Evolutionary conservation across 2,113 vertebrate genomes (phyloP), one percentile per base, ranked within the genome.

Genomic region (Fregata magnificens): DNA sequence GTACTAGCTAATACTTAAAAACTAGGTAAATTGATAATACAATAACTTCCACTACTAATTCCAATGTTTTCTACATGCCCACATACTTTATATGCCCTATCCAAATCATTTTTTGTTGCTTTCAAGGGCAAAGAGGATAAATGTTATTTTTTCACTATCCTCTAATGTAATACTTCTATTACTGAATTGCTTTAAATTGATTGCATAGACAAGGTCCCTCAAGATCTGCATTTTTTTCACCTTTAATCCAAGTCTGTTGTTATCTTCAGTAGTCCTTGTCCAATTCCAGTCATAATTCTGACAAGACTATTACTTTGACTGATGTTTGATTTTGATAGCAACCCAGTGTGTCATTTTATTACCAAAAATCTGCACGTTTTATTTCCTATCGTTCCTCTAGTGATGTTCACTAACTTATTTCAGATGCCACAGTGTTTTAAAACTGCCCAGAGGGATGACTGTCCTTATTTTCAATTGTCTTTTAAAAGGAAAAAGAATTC

Each of bases 401-500:
- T 93, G 85, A 96, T 93, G 83, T 91, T 97, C 69, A 79, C 89
- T 85, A 93, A 86, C 18, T 59, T 95, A 89, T 89, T 97, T 96
- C 79, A 71, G 36, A 94, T 90, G 85, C 69, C 74, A 82, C 38
- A 81, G 85, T 88, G 71, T 90, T 97, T 97, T 88, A 96, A 96
- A 97, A 98, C 77, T 93, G 67, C 97, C 93, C 88, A 86, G 45
- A 82, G 92, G 91, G 82, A 98, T 91, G 25, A 14, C 19, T 82
- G 63, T 90, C 90, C 81, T 96, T 93, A 82, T 82, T 96, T 95
- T 93, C 92, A 96, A 70, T 72, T 42, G 53, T 62, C 83, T 95
- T 93, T 93, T 94, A 81, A 97, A 84, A 92, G 38, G 34, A 76
- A 95, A 96, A 95, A 65, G 32, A 96, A 97, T 95, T 96, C 72